Evolutionary conservation across 2,113 vertebrate species (phyloP).

Genomic region (Nibea albiflora): DNA sequence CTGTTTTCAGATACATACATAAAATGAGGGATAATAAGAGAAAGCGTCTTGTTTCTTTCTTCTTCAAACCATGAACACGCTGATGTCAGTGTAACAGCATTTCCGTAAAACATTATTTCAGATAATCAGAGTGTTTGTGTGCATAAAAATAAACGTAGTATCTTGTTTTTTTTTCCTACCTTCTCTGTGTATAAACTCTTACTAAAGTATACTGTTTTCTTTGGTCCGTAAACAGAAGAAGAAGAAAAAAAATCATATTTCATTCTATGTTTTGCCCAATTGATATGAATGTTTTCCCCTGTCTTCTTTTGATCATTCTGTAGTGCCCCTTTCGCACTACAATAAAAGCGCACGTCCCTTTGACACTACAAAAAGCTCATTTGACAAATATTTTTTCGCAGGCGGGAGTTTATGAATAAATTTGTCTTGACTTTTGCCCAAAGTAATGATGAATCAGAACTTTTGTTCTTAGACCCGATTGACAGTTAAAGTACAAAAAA

Average conservation of each 20-base stretch:
- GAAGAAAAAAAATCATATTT: background rate
- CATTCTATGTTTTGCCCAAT: background rate
- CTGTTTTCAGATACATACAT: background rate
- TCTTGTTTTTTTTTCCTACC: background rate
- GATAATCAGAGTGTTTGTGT: background rate
- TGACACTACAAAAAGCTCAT: slow-evolving; percentile 16
- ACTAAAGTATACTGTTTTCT: background rate
- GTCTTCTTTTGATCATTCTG: background rate
- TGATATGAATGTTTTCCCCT: background rate
- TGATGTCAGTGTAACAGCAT: background rate
- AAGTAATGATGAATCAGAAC: slow-evolving; percentile 51
- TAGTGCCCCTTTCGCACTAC: background rate
- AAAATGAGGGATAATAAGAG: background rate
- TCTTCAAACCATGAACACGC: background rate
- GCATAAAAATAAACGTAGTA: background rate
- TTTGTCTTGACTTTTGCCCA: slow-evolving; percentile 32
- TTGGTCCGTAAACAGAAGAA: background rate
- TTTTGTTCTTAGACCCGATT: slow-evolving; percentile 38
- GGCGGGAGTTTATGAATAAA: slow-evolving; percentile 15
- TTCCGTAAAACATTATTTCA: background rate
- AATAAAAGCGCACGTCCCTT: slow-evolving; percentile 1
- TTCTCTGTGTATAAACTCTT: background rate
- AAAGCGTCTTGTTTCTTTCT: background rate
- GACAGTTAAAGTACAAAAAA: slow-evolving; percentile 21
- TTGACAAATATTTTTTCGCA: background rate